These are phyloP conservation scores for Hylaea fasciaria DNA, from an alignment of 2,888 invertebrate genomes.

Conservation along the genomic window DNA sequence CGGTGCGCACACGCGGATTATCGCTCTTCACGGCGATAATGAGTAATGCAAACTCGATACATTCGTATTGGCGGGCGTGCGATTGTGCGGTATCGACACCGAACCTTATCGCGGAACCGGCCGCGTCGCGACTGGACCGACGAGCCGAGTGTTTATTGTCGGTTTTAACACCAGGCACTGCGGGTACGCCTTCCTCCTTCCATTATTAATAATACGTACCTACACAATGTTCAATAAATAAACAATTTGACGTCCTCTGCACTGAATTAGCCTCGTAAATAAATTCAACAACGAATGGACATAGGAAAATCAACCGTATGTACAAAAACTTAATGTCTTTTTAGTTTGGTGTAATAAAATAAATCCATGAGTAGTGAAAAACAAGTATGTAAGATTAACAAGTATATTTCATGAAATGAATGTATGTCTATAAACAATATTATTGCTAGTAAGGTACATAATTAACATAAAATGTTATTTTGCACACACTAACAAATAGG, in stretches of 20 bases:
- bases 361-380: too few relatives aligned
- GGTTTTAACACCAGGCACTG: constrained; percentile 61
- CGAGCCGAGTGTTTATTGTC: constrained; percentile 56
- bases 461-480: neutral
- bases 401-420: too few relatives aligned
- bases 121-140: constrained; percentile 60
- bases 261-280: constrained; percentile 47
- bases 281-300: constrained; percentile 44
- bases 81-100: constrained; percentile 60
- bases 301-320: neutral
- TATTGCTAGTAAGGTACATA: neutral
- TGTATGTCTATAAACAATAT: neutral
- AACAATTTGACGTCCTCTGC: constrained; percentile 68
- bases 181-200: constrained; percentile 61
- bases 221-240: constrained; percentile 69
- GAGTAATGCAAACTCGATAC: constrained; percentile 69
- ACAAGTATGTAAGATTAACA: too few relatives aligned
- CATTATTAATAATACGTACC: constrained; percentile 63
- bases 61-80: constrained; percentile 58
- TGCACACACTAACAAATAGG: neutral
- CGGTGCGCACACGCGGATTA: constrained; percentile 66
- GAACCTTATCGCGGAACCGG: constrained; percentile 69
- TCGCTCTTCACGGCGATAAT: constrained; percentile 71
- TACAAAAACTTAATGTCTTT: too few relatives aligned
- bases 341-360: too few relatives aligned